Evolutionary conservation across 2,888 invertebrate genomes (phyloP).

Genomic region (Iselma pallidipennis): DNA sequence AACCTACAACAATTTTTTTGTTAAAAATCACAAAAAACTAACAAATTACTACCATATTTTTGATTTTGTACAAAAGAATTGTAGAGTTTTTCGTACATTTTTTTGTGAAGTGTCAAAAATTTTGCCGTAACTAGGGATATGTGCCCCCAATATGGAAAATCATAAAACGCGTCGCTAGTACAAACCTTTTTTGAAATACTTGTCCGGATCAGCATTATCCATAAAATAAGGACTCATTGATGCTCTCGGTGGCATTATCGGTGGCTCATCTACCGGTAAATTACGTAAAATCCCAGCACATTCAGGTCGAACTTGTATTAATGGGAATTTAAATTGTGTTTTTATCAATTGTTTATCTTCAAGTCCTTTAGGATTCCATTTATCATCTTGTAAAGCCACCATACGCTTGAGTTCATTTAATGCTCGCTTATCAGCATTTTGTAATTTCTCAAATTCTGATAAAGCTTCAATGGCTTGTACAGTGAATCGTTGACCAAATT

Average conservation of each 20-base stretch:
- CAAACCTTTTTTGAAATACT: slow-evolving; percentile 70
- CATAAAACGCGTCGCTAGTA: too few relatives aligned
- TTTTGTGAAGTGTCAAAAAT: slow-evolving; percentile 15
- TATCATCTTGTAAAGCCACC: slow-evolving; percentile 65
- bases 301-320: slow-evolving; percentile 70
- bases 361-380: slow-evolving; percentile 64
- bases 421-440: slow-evolving; percentile 63
- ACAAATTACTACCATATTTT: slow-evolving; percentile 35
- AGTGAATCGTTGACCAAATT: slow-evolving; percentile 72
- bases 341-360: slow-evolving; percentile 69
- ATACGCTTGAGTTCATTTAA: slow-evolving; percentile 63
- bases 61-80: slow-evolving; percentile 50
- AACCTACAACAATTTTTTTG: too few relatives aligned
- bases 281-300: slow-evolving; percentile 67
- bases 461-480: slow-evolving; percentile 74
- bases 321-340: slow-evolving; percentile 70
- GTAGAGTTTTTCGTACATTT: slow-evolving; percentile 48
- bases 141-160: too few relatives aligned
- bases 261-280: slow-evolving; percentile 64
- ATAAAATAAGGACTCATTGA: slow-evolving; percentile 69
- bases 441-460: slow-evolving; percentile 70
- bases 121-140: too few relatives aligned
- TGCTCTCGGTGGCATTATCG: slow-evolving; percentile 63
- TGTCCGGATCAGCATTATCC: slow-evolving; percentile 65
- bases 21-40: slow-evolving; percentile 5